Evolutionary conservation across 2,888 invertebrate genomes (phyloP), one percentile per base, ranked within the genome.

Genomic region (Tenthredo distinguenda): DNA sequence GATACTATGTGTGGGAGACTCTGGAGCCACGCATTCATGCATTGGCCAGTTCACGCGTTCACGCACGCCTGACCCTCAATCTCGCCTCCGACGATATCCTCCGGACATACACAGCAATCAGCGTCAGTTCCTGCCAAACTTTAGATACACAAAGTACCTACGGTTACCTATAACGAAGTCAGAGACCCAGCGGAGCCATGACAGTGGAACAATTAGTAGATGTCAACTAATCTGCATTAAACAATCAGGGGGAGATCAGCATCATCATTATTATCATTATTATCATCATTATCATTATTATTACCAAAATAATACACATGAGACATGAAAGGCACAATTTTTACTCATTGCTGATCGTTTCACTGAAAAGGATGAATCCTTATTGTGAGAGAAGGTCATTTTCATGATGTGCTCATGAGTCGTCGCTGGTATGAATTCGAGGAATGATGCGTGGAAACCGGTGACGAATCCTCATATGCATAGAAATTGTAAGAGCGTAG

Each of bases 1-100:
- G 68, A 68, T 74, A 37, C 21, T 62, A 40, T 74, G 81, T 81
- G 81, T 81, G 81, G 81, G 81, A 81, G 37, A 50, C 58, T 55
- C 55, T 62, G 62, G 68, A 68, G 26, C 68, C 81, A 83, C 83
- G 68, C 43, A 37, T 68, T 37, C 68, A 82, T 68, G 68, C 82
- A 68, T 82, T 68, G 79, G 79, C 79, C 79, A 18, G 58, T 68
- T 43, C 68, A 82, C 68, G 65, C 83, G 83, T 83, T 83, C 68
- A 83, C 83, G 65, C 83, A 83, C 83, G 83, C 65, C 83, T 83
- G 83, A 83, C 83, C 83, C 83, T 83, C 83, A 71, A 83, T 83
- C 83, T 83, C 83, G 65, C 47, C n/a, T 83, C 83, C 68, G 71
- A 83, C 83, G 83, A 83, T 83, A 83, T 83, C 83, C 83, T 83